A percentile compares a stretch with the other conserved stretches of the same genome.
Conservation (phyloP, 2,888 invertebrate species). For the Sesia apiformis region DNA sequence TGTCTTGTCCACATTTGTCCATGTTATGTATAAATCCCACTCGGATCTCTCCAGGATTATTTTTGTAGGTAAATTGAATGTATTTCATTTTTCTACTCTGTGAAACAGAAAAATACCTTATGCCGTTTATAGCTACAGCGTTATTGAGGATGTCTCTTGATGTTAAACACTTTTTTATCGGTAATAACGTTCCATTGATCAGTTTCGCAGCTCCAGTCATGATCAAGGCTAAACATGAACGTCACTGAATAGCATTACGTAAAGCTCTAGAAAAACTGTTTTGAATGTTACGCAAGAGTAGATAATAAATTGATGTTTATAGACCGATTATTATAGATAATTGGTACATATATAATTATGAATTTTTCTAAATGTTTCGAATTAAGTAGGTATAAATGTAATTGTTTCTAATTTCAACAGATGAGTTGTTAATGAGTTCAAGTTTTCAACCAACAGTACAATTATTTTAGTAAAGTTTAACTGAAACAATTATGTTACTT, state of each 20-base stretch:
- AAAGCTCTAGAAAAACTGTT: neutral
- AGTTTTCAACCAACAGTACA: no score
- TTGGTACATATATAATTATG: no score
- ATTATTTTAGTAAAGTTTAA: no score
- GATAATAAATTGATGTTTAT: no score
- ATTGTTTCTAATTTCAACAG: no score
- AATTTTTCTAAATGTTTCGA: no score
- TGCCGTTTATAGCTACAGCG: slow-evolving; percentile 3
- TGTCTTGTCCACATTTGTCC: slow-evolving; percentile 9
- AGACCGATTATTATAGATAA: no score
- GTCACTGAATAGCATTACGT: slow-evolving; percentile 11
- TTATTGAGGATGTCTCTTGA: slow-evolving; percentile 18
- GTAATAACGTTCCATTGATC: slow-evolving; percentile 25
- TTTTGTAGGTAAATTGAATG: slow-evolving; percentile 77
- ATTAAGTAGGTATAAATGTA: no score
- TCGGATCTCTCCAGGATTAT: slow-evolving; percentile 74
- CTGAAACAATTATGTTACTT: no score
- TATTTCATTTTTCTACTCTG: slow-evolving; percentile 75
- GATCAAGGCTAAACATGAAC: slow-evolving; percentile 18
- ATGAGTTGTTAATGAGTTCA: no score
- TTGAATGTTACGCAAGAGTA: no score
- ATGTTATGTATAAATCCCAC: slow-evolving; percentile 82
- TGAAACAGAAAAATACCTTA: slow-evolving; percentile 33
- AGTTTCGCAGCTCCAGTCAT: slow-evolving; percentile 30
- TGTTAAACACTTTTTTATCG: slow-evolving; percentile 26